Evolutionary conservation across 2,888 invertebrate species (phyloP), one percentile per base, ranked within the genome.

Genomic region (Cordilura impudica): DNA sequence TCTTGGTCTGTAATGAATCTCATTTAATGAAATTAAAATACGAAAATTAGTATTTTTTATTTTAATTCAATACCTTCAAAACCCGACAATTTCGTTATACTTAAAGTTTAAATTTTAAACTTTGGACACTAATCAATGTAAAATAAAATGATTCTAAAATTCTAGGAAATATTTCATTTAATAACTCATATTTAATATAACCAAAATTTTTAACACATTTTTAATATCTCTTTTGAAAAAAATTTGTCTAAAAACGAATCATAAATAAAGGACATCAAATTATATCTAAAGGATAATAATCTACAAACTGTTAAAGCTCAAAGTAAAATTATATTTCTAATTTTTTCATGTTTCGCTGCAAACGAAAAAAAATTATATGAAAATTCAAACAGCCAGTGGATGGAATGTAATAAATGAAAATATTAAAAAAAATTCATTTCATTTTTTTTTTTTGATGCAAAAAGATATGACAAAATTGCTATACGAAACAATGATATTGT

Each of bases 381-480:
- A 49, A 61, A 39, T 18, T n/a, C n/a, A n/a, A n/a, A 35, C 18
- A 35, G 16, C 63, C 69, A 49, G 56, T 74, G 78, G 74, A 74
- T 67, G 79, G 75, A 79, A 79, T 79, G 75, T 67, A 75, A 79
- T 79, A 75, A 79, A 79, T 67, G 79, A 75, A 75, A 78, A 79
- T 75, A 72, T 71, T 75, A 63, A 39, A 56, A 70, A 73, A 47
- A 43, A 10, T 61, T 53, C n/a, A 53, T 31, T 1, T 4, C 29
- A 21, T 45, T 29, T 61, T 56, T 43, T 71, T 31, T 18, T 19
- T 54, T 26, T 67, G 16, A 31, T 61, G 47, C 58, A 61, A 66
- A 70, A 71, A 77, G 66, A 63, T 72, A 56, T 75, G 71, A 75
- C 69, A 79, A 79, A 79, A 79, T 79, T 61, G 74, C 71, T 72